Evolutionary conservation across 1,140 invertebrate genomes (phyloP), one percentile per base, ranked within the genome.

Genomic region (Anthonomus grandis): DNA sequence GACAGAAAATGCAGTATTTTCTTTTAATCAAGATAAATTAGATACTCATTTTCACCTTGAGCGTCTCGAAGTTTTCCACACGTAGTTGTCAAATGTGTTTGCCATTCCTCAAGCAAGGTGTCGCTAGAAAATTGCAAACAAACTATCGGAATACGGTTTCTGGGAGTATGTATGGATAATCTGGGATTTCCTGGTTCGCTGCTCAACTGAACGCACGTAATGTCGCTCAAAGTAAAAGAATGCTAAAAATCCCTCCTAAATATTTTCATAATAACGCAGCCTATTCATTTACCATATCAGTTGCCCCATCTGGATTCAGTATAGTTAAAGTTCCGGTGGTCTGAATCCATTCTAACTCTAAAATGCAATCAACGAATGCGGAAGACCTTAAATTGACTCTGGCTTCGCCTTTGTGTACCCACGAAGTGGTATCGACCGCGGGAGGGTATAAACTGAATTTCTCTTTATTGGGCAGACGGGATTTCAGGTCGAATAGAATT

Each of bases 61-160:
- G 47, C 48, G 12, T 68, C 46, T 31, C 67, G 59, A 4, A 72
- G 52, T 56, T 72, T 62, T 31, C 63, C 60, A 47, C 68, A 72
- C 34, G 66, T 84, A 66, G 78, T 81, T n/a, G 82, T 80, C 55
- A 92, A 78, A 67, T 90, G 81, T 27, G 83, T 82, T 41, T 91
- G 80, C 91, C 91, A 94, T 70, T 93, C 90, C 75, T 92, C 89
- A 74, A 90, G 81, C 74, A 92, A 87, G 34, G 83, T 81, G 73
- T 93, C 90, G 63, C 85, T 84, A 15, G 78, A 73, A 74, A 92
- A 89, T 74, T 88, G 83, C 53, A 93, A 73, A 72, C 84, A 82
- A 6, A 91, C 75, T 5, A 79, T 73, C 24, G 70, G 67, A 13
- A 71, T 74, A 31, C 72, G 76, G 64, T 87, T 74, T 61, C 79